Evolutionary conservation across 2,113 vertebrate genomes (phyloP).

Genomic region (Haliaeetus leucogaster): DNA sequence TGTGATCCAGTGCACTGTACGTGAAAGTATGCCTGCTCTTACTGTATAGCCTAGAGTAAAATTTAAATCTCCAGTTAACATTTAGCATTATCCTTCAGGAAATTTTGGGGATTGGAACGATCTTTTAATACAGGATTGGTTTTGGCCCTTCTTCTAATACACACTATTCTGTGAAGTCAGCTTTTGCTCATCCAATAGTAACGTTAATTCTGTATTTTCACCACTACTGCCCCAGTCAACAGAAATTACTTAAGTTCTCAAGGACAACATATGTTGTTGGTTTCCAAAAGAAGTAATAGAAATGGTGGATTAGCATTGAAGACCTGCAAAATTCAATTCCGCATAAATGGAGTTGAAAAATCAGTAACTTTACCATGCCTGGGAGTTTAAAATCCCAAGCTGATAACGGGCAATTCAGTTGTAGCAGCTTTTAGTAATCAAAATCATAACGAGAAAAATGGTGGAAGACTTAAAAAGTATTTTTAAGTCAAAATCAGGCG

Average conservation of each 20-base stretch:
- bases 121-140: not conserved
- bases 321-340: not conserved
- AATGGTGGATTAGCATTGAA: not conserved
- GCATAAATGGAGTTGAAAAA: not conserved
- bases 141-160: not conserved
- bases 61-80: not conserved
- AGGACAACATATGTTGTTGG: not conserved
- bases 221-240: not conserved
- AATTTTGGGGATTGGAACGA: not conserved
- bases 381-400: not conserved
- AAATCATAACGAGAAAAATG: not conserved
- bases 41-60: not conserved
- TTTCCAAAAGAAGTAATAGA: not conserved
- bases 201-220: not conserved
- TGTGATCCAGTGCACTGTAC: not conserved
- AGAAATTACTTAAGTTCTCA: not conserved
- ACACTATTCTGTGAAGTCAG: not conserved
- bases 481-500: not conserved
- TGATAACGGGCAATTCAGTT: not conserved
- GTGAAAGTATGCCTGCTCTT: not conserved
- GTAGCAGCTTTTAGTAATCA: not conserved
- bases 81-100: not conserved
- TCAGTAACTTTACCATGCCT: not conserved
- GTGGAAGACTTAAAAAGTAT: not conserved
- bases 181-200: not conserved